Conservation (phyloP, 2,113 vertebrate genomes). For the Noturus placidus region DNA sequence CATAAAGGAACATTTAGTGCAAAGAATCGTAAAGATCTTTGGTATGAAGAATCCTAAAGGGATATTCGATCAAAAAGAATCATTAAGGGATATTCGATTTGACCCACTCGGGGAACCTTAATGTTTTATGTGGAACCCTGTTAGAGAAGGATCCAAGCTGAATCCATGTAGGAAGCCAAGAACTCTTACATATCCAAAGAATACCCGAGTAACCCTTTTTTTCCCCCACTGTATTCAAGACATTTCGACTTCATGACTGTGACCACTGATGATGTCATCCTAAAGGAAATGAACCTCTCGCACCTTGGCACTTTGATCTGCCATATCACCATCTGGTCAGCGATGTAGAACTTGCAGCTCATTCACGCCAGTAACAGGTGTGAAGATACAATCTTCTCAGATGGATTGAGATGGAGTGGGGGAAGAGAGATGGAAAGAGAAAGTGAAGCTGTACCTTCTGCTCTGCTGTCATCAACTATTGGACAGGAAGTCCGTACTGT, state of each 20-base stretch:
- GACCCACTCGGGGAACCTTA: not conserved
- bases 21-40: not conserved
- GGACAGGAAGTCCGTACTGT: constrained; percentile 92
- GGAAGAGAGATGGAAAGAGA: not conserved
- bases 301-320: constrained; percentile 40
- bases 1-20: not conserved
- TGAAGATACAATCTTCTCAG: constrained; percentile 34
- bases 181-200: not conserved
- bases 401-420: not conserved
- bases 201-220: not conserved
- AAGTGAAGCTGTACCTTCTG: constrained; percentile 83
- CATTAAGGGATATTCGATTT: not conserved
- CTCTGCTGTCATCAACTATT: constrained; percentile 91
- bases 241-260: not conserved
- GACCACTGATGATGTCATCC: constrained; percentile 6
- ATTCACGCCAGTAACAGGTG: constrained; percentile 29
- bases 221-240: no score
- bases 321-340: constrained; percentile 2
- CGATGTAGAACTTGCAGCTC: not conserved
- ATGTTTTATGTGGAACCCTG: not conserved
- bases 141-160: not conserved
- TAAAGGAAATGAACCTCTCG: constrained; percentile 19
- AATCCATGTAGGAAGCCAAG: not conserved
- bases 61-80: not conserved
- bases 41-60: not conserved